Evolutionary conservation across 2,888 invertebrate species (phyloP), one percentile per base, ranked within the genome.

Genomic region (Tenthredo amoena): DNA sequence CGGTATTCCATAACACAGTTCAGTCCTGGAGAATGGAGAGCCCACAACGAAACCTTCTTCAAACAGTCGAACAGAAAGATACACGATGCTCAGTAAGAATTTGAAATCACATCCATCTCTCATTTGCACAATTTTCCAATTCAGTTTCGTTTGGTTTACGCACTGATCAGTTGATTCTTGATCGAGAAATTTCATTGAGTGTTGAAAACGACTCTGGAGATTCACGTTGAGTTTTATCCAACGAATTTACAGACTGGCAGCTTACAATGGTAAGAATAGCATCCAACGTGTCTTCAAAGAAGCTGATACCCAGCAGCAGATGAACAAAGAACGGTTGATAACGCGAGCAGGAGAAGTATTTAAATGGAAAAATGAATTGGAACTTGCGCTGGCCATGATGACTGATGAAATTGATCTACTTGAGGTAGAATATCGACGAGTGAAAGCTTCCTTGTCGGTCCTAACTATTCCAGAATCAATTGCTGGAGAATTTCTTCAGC

Each of bases 291-390:
- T 96, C 0, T 96, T 96, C 85, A 95, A 95, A 0, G 94, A 95
- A 82, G 95, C 96, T 1, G 96, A 96, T 89, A 96, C 96, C 91
- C 95, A 95, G 31, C 97, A 97, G 90, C 94, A 94, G 71, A 96
- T 96, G 87, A 96, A 96, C 86, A 96, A 96, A 0, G 95, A 95
- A 87, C 94, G 96, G 85, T 90, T 97, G 26, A 95, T 95, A 84
- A 95, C 95, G 87, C 95, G 97, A 81, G 95, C 96, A 7, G 95
- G 95, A 89, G 96, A 97, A 86, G 94, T 97, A 84, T 96, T 96
- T 89, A 95, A 96, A 88, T 97, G 97, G 97, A 97, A 97, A 94
- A 95, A 95, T 26, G 97, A 97, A 89, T 94, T 97, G 34, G 97
- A 97, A 90, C 95, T 95, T 85, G 95, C 96, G 12, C 96, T 97